Evolutionary conservation across 2,888 invertebrate genomes (phyloP).

Genomic region (Congeria kusceri): DNA sequence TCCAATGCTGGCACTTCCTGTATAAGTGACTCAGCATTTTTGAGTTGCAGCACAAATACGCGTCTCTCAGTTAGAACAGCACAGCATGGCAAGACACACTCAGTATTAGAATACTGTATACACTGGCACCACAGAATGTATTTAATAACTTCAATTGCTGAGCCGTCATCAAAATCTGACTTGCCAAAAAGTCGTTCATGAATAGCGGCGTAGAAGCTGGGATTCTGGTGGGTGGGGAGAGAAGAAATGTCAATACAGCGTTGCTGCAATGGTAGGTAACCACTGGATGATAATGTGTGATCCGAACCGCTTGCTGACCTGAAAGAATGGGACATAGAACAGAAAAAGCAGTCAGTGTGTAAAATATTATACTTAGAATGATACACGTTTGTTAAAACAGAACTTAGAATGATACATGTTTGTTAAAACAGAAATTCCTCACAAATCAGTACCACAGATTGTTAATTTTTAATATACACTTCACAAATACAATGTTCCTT

Average conservation of each 20-base stretch:
- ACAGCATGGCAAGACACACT: constrained; percentile 75
- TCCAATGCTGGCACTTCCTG: constrained; percentile 77
- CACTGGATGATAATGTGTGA: too few species aligned
- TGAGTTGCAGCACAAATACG: constrained; percentile 75
- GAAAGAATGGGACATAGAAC: too few species aligned
- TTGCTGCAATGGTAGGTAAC: constrained; percentile 16
- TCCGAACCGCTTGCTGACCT: too few species aligned
- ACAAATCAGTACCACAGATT: too few species aligned
- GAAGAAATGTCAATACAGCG: constrained; percentile 55
- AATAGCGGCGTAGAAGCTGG: constrained; percentile 71
- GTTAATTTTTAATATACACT: too few species aligned
- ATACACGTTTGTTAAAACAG: too few species aligned
- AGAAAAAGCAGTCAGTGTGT: too few species aligned
- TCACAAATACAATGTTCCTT: too few species aligned
- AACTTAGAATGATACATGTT: too few species aligned
- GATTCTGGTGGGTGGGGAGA: constrained; percentile 65
- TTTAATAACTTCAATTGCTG: constrained; percentile 65
- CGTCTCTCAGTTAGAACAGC: constrained; percentile 75
- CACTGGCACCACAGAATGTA: constrained; percentile 81
- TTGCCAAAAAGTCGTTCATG: constrained; percentile 71
- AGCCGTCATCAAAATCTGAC: constrained; percentile 13
- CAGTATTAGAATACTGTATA: constrained; percentile 74
- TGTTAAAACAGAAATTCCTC: too few species aligned
- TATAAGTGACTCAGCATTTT: constrained; percentile 65
- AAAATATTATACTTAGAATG: too few species aligned